A percentile compares a stretch with the other conserved stretches of the same genome.
Evolutionary conservation across 1,140 invertebrate species (phyloP).

Genomic region (Charaxes varanes): DNA sequence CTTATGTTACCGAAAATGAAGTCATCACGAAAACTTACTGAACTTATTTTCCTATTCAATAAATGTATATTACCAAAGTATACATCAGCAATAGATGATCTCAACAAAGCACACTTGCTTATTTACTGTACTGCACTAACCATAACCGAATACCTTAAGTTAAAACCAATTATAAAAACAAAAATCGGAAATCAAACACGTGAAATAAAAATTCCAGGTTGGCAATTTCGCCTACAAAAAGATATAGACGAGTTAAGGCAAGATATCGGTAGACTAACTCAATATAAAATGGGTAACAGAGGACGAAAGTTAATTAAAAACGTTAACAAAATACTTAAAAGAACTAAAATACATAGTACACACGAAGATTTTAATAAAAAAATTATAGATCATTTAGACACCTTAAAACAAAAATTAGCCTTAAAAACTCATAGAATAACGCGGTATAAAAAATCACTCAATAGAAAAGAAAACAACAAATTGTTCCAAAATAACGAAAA

Average conservation of each 20-base stretch:
- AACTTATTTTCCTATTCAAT: not conserved
- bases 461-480: constrained; percentile 17
- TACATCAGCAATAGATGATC: not conserved
- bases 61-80: constrained; percentile 6
- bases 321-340: constrained; percentile 13
- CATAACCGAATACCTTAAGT: constrained; percentile 7
- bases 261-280: constrained; percentile 10
- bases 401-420: constrained; percentile 23
- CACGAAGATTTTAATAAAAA: constrained; percentile 19
- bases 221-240: constrained; percentile 7
- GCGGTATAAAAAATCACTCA: constrained; percentile 17
- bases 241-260: constrained; percentile 3
- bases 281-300: constrained; percentile 19
- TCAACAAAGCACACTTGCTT: not conserved
- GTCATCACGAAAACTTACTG: not conserved
- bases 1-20: constrained; percentile 3
- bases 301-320: constrained; percentile 10
- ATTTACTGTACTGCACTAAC: constrained; percentile 13
- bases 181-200: too few relatives aligned
- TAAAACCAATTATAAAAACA: not conserved
- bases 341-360: constrained; percentile 11
- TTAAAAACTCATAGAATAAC: constrained; percentile 16
- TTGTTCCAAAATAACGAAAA: constrained; percentile 19
- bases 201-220: not conserved
- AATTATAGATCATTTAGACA: constrained; percentile 22